These are phyloP conservation scores for Diaprepes abbreviatus DNA, from an alignment of 2,888 invertebrate genomes.

Conservation along the genomic window DNA sequence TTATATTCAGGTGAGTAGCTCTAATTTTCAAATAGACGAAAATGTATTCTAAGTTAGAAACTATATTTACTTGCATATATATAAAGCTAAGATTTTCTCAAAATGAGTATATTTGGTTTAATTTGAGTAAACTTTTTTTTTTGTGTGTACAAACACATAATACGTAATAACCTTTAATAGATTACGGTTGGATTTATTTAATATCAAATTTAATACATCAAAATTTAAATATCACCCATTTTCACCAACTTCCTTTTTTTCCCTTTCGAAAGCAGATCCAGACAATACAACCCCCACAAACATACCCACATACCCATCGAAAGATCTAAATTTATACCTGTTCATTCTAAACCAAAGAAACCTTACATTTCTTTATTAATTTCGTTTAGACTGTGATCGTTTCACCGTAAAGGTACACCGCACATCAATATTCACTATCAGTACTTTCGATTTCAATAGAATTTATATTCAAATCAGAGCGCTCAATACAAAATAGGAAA, in stretches of 20 bases:
- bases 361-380: not conserved
- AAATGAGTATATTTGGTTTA: too few species aligned
- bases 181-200: too few species aligned
- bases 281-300: not conserved
- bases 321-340: not conserved
- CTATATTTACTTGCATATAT: too few species aligned
- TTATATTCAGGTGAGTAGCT: too few species aligned
- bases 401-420: not conserved
- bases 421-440: slow-evolving; percentile 39
- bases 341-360: not conserved
- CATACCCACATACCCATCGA: not conserved
- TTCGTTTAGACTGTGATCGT: not conserved
- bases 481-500: slow-evolving; percentile 34
- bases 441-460: slow-evolving; percentile 41
- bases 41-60: too few species aligned
- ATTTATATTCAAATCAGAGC: slow-evolving; percentile 45
- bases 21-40: too few species aligned
- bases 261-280: not conserved
- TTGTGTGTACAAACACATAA: too few species aligned
- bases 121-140: too few species aligned
- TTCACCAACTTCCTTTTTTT: not conserved
- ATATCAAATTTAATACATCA: not conserved
- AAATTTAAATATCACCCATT: not conserved
- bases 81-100: too few species aligned
- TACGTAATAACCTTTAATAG: too few species aligned